These are phyloP conservation scores for Agrenia bidenticulata DNA, from an alignment of 2,888 invertebrate species.

Conservation along the genomic window DNA sequence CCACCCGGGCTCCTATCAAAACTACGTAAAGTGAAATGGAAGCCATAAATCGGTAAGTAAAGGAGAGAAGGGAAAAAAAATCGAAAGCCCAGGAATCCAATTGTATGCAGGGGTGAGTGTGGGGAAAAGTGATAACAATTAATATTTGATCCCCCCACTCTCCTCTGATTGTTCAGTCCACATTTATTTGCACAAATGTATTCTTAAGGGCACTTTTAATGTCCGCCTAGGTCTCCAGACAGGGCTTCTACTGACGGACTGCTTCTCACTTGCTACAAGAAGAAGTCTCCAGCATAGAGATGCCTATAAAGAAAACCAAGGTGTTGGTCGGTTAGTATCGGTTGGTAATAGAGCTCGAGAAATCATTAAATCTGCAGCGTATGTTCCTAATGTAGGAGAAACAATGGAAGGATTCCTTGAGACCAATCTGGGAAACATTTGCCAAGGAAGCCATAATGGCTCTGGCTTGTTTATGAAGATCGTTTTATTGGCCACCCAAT, in stretches of 20 bases:
- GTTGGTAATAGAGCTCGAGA: constrained; percentile 14
- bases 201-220: constrained; percentile 15
- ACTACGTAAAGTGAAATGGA: too few species aligned
- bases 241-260: too few species aligned
- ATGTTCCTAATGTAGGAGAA: constrained; percentile 41
- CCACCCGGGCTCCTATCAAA: too few species aligned
- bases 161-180: constrained; percentile 14
- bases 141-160: constrained; percentile 35
- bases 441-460: constrained; percentile 43
- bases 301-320: too few species aligned
- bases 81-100: too few species aligned
- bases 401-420: constrained; percentile 3
- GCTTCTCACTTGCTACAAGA: too few species aligned
- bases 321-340: too few species aligned
- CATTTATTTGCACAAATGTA: background rate
- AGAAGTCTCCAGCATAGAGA: too few species aligned
- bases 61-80: background rate
- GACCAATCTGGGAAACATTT: constrained; percentile 1
- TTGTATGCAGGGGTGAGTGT: background rate
- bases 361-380: constrained; percentile 49
- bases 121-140: constrained; percentile 37
- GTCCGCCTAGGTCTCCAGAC: background rate
- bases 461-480: constrained; percentile 53
- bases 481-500: constrained; percentile 48
- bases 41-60: background rate